Evolutionary conservation across 2,888 invertebrate species (phyloP).

Genomic region (Steromphala cineraria): DNA sequence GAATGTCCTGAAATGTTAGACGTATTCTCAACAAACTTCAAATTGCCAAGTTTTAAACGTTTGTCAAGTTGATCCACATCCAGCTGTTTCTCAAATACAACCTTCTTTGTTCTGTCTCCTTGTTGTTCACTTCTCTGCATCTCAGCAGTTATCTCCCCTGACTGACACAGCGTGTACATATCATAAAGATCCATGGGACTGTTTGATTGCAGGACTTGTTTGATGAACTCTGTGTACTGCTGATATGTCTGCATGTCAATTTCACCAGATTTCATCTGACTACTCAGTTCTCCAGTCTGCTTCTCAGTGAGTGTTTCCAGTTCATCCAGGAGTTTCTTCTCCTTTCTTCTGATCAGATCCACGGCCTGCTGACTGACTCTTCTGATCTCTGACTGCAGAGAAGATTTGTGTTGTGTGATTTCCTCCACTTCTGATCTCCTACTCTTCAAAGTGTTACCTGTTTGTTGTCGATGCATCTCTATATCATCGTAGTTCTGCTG

Average conservation of each 20-base stretch:
- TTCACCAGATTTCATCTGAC: neutral
- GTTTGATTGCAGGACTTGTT: neutral
- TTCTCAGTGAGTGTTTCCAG: neutral
- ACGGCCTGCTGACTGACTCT: neutral
- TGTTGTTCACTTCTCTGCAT: neutral
- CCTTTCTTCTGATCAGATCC: neutral
- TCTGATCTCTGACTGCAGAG: neutral
- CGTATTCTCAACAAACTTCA: no score
- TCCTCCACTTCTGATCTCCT: neutral
- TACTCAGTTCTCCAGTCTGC: neutral
- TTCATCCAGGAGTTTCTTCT: neutral
- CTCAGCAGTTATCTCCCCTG: neutral
- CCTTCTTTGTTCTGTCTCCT: neutral
- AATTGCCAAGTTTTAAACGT: no score
- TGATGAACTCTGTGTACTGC: neutral
- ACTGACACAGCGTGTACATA: neutral
- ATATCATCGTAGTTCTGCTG: neutral
- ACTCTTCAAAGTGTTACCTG: neutral
- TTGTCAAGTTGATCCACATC: no score
- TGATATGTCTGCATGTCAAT: neutral
- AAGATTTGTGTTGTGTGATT: neutral
- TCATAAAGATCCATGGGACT: neutral
- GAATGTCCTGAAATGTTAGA: no score
- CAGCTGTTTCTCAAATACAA: no score
- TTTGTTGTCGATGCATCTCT: neutral